Percentiles rank a stretch among this genome's conserved stretches.
phyloP scores from a whole-genome alignment of 2,888 invertebrate species.

The Diaprepes abbreviatus region DNA sequence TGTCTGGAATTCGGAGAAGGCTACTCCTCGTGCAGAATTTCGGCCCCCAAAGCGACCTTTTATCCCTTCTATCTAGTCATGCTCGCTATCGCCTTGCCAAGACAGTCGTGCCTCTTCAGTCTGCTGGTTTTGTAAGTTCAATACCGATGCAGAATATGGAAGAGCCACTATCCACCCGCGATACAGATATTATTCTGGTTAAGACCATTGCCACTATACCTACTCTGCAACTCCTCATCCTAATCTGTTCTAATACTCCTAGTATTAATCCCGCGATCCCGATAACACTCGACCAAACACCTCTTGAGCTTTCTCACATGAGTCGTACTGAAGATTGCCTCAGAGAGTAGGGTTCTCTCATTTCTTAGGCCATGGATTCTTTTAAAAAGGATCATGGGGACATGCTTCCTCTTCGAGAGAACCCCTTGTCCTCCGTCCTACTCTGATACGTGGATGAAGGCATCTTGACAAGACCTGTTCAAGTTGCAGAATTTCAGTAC shows the following conservation, averaged over 20 bases:
- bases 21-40: too few species aligned
- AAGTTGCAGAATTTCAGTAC: neutral
- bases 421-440: constrained; percentile 26
- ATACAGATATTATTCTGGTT: neutral
- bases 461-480: constrained; percentile 12
- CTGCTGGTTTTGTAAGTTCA: too few species aligned
- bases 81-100: too few species aligned
- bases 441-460: constrained; percentile 19
- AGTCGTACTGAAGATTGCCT: neutral
- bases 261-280: neutral
- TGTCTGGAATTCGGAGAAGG: too few species aligned
- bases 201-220: constrained; percentile 49
- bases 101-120: too few species aligned
- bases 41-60: too few species aligned
- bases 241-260: neutral
- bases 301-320: neutral
- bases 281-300: neutral
- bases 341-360: neutral
- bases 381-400: constrained; percentile 22
- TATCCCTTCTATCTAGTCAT: too few species aligned
- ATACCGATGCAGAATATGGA: constrained; percentile 11
- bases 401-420: constrained; percentile 18
- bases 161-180: constrained; percentile 40
- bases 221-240: constrained; percentile 22
- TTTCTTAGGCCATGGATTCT: neutral